Evolutionary conservation across 2,888 invertebrate species (phyloP).

Genomic region (Matsumyia berberina): DNA sequence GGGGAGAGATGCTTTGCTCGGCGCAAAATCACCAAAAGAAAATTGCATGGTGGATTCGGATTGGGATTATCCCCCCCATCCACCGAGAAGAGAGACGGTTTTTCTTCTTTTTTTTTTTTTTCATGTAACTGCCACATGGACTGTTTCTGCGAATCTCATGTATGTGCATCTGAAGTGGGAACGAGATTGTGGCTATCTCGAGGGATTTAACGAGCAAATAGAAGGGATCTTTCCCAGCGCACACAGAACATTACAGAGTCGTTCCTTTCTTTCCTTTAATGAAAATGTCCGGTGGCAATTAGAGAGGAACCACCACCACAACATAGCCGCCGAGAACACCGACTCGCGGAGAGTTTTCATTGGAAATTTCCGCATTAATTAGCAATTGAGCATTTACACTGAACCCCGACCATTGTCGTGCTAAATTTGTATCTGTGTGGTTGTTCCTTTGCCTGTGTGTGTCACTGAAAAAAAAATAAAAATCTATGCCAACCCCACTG

Average conservation of each 20-base stretch:
- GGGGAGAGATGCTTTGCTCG: constrained; percentile 33
- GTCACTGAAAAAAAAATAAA: neutral
- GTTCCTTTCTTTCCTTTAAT: constrained; percentile 47
- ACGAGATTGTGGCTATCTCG: constrained; percentile 28
- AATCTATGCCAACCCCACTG: constrained; percentile 57
- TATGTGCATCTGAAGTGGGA: constrained; percentile 40
- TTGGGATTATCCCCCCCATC: neutral
- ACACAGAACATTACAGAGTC: neutral
- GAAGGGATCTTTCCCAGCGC: constrained; percentile 7
- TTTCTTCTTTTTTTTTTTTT: constrained; percentile 1
- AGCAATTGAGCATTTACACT: constrained; percentile 70
- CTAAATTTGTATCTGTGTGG: neutral
- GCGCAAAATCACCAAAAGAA: constrained; percentile 73
- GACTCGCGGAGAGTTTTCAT: constrained; percentile 64
- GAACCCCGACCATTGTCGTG: constrained; percentile 29
- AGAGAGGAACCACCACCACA: constrained; percentile 28
- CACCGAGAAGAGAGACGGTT: neutral
- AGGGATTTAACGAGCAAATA: constrained; percentile 43
- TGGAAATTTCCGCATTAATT: constrained; percentile 76
- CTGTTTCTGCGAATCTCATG: constrained; percentile 45
- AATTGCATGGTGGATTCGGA: constrained; percentile 37
- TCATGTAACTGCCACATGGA: constrained; percentile 58
- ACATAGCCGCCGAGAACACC: constrained; percentile 4
- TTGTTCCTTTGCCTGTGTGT: constrained; percentile 7
- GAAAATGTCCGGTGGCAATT: constrained; percentile 75